Evolutionary conservation across 2,113 vertebrate species (phyloP).

Genomic region (Alectura lathami): DNA sequence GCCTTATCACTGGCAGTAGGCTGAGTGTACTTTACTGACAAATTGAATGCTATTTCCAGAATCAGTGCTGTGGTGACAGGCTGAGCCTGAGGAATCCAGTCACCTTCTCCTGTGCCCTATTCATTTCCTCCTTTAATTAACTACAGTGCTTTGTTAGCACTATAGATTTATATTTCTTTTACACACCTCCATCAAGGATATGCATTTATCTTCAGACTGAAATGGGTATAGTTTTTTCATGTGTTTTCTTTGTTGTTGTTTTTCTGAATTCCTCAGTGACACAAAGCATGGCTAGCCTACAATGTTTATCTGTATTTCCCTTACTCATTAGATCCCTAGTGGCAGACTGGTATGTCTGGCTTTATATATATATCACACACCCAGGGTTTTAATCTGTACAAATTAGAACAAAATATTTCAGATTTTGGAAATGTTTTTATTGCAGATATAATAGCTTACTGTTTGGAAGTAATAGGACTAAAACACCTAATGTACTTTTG

Average conservation of each 20-base stretch:
- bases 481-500: not conserved
- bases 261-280: not conserved
- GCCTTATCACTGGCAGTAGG: not conserved
- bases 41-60: conserved; percentile 27
- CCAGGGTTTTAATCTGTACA: not conserved
- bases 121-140: not conserved
- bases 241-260: not conserved
- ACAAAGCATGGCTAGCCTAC: not conserved
- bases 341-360: not conserved
- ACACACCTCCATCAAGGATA: not conserved
- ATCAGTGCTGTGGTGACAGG: not conserved
- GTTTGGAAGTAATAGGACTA: not conserved
- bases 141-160: not conserved
- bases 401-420: not conserved
- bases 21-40: not conserved
- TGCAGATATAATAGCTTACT: not conserved
- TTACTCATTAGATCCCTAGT: not conserved
- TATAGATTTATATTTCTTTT: not conserved
- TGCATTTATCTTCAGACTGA: not conserved
- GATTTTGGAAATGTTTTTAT: not conserved
- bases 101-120: not conserved
- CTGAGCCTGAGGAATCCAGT: conserved; percentile 12
- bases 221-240: not conserved
- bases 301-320: not conserved
- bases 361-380: not conserved